Conservation (phyloP, 2,113 vertebrate genomes). For the Elaphurus davidianus region DNA sequence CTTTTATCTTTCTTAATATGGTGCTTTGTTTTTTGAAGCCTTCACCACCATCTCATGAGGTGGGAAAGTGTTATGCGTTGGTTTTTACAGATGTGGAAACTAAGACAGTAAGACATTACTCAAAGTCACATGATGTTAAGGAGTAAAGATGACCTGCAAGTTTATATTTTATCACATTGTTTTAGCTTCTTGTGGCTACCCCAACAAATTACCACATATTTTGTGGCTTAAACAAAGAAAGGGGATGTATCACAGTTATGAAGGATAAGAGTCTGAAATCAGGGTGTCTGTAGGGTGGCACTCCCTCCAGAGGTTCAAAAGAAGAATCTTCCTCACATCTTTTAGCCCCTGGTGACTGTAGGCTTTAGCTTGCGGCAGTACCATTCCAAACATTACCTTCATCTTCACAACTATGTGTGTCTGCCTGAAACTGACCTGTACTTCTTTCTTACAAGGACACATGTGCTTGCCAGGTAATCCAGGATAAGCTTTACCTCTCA, state of each 20-base stretch:
- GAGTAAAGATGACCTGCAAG: neutral
- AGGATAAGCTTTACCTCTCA: neutral
- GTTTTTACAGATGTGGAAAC: neutral
- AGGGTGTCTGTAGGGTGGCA: fast-evolving
- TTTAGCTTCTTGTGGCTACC: neutral
- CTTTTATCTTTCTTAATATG: neutral
- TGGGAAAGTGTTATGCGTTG: neutral
- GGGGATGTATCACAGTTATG: neutral
- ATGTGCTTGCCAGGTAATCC: neutral
- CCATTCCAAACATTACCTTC: neutral
- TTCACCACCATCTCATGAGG: neutral
- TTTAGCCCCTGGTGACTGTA: neutral
- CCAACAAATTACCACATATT: neutral
- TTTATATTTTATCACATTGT: neutral
- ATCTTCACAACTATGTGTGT: neutral
- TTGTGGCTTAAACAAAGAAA: neutral
- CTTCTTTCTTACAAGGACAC: neutral
- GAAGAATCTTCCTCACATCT: neutral
- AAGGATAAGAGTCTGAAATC: neutral
- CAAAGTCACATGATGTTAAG: neutral
- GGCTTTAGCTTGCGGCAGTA: neutral
- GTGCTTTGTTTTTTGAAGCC: neutral
- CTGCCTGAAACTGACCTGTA: neutral
- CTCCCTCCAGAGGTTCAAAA: neutral
- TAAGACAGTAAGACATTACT: neutral